Base-by-base conservation (phyloP, 2,888 invertebrate genomes). In the Drosophila atripex region DNA sequence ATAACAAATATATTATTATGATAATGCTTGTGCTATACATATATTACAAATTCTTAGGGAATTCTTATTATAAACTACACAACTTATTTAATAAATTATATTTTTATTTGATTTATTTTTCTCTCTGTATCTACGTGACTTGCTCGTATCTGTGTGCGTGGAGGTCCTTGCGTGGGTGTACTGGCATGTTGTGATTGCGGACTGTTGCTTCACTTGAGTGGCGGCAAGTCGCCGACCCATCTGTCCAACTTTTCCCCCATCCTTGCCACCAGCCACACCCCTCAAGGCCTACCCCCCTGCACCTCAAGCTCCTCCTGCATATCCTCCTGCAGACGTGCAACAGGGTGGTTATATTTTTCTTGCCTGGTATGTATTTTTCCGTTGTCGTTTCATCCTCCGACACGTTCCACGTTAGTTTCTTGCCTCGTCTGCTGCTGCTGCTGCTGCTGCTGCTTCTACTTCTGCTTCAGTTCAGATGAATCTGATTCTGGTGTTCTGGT, bases 151-250 rank as follows among this genome's bases (percentile, higher is more conserved):
- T 23, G 2, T 21, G n/a, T 45, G 64, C 50, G 12, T 35, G 12
- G 38, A 25, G 21, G 35, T 14, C 35, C 28, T 25, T 58, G 46
- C 35, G 51, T 52, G 57, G 35, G 58, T 51, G 69, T 32, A 51
- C 52, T 73, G 70, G 63, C 65, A 69, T 80, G 77, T 79, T 79
- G 84, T 83, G 84, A 79, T 79, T 79, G 79, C 79, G 71, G 78
- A 83, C 80, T 77, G 77, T 83, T 78, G 80, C 84, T 70, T 71
- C 80, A 77, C 63, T 78, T 79, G 80, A 77, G 69, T 65, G 56
- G 66, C 76, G 73, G 49, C 65, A 73, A 76, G 77, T 80, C 59
- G 66, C 49, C 83, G 70, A 76, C 66, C 79, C 64, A 35, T 9
- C 52, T 18, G 53, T 45, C 49, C 47, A 53, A 49, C 28, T 63